Evolutionary conservation across 2,113 vertebrate genomes (phyloP), one percentile per base, ranked within the genome.

Genomic region (Ophthalmolycus amberensis): DNA sequence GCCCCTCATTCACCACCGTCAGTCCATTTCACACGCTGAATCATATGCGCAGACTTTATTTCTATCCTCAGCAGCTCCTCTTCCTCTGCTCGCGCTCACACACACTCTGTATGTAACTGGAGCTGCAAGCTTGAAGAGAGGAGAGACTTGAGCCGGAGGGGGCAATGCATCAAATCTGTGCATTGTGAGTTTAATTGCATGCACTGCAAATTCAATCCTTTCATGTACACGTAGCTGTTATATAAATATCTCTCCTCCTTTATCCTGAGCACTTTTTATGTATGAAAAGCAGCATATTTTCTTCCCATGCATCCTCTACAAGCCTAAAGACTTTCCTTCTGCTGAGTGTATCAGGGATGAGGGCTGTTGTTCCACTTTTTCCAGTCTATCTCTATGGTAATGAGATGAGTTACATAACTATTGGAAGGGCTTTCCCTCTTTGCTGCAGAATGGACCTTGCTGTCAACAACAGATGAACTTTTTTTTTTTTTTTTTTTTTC

Each of bases 401-500:
- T 89, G 81, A 85, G 40, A 46, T 22, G 67, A 76, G 85, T 91
- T 91, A 54, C 66, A 71, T 89, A 91, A 91, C 63, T 22, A 7
- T 71, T 75, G 62, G 65, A 74, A 58, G 44, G 69, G 34, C 27
- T 80, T 79, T 77, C 69, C 63, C 32, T 64, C 32, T 71, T 69
- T 52, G 69, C 82, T 80, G 85, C 88, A 87, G 77, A 81, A 71
- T 64, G 9, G 64, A 11, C 48, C 29, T 73, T 18, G 46, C 58
- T 48, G 77, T 60, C 32, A n/a, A 83, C 66, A 75, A 65, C 22
- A 65, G 62, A 83, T 62, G 2, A 67, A 25, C 25, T 25, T 25
- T 52, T 14, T 69, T 75, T 72, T 20, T 0, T 15, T 14, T 63
- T 52, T 63, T 60, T 5, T 27, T 71, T 71, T 46, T 58, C 37